Evolutionary conservation across 1,140 invertebrate species (phyloP), one percentile per base, ranked within the genome.

Genomic region (Copidosoma floridanum): DNA sequence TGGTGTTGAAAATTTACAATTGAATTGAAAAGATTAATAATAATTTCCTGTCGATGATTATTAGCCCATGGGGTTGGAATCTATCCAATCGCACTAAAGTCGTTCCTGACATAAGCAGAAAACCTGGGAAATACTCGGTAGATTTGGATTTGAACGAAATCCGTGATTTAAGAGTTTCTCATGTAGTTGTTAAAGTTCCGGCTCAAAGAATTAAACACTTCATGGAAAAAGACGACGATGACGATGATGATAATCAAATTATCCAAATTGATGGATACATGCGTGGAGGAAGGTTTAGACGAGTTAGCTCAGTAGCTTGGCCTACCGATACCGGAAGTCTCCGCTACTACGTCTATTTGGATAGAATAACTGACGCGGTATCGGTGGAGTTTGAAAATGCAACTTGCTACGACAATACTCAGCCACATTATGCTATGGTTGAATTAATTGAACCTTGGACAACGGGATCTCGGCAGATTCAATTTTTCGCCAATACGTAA

Each of bases 111-210:
- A 37, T 68, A 64, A 37, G 66, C 77, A 62, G 75, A 81, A 63
- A 63, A 50, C 71, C 83, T 12, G 82, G 86, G 68, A 82, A 81
- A 74, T 74, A 52, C 21, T 57, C 84, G 23, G 82, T 87, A 0
- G 82, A 85, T 11, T 71, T 92, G 3, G 79, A 88, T 73, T 67
- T 91, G 24, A 81, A 85, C 29, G 79, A 85, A 41, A 64, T 92
- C 11, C 82, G 77, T 37, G 75, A 84, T 64, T 74, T 83, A 2
- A 73, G 81, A 21, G 84, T 85, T 77, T 88, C 89, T 5, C 91
- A 94, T 69, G 76, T 93, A 24, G 71, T 92, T 37, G 77, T 93
- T 1, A 84, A 83, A 68, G 81, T 92, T 23, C 81, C 85, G 18
- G 57, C 57, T 20, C 43, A 53, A 47, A 38, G 18, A 16, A 14